Evolutionary conservation across 2,113 vertebrate genomes (phyloP), one percentile per base, ranked within the genome.

Genomic region (Atherinomorus stipes): DNA sequence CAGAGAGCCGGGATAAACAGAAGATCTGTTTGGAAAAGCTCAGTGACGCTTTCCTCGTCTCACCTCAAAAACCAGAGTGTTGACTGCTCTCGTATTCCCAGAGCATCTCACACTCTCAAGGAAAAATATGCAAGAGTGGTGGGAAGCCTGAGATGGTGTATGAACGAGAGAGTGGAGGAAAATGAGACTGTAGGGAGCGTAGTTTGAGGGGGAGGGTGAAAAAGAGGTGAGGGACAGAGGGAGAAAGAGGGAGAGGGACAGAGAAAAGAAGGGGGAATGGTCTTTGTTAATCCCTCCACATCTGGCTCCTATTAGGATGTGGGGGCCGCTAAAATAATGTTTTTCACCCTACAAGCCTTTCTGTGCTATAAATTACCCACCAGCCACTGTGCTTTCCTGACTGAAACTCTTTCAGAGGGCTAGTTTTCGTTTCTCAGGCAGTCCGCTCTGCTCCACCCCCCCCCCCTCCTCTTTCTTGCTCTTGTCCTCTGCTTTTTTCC

Each of bases 271-370:
- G 68, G 75, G 87, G 83, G 87, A 87, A 84, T 84, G 85, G 88
- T 85, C 90, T 94, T 93, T 91, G 91, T 93, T 94, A 93, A 91
- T 93, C 89, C 86, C 79, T 70, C 81, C 89, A 94, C 94, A 95
- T 94, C 93, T 95, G 94, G 92, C 83, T 95, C 91, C 92, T 94
- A 93, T 95, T 95, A 93, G 90, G 80, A 91, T 88, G 85, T 90
- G 90, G 92, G 90, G 92, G 92, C 92, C 90, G 71, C 93, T 95
- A 94, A 94, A 95, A 95, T 95, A 95, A 95, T 94, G 93, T 95
- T 95, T 94, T 95, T 95, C 93, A 93, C 93, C 93, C 93, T 92
- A 93, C 92, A 94, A 94, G 92, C 86, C 92, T 94, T 90, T 93
- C 91, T 92, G 88, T 92, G 93, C 93, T 93, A 93, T 95, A 94